Base-by-base conservation (phyloP, 2,888 invertebrate species). In the Drosophila anomelani region DNA sequence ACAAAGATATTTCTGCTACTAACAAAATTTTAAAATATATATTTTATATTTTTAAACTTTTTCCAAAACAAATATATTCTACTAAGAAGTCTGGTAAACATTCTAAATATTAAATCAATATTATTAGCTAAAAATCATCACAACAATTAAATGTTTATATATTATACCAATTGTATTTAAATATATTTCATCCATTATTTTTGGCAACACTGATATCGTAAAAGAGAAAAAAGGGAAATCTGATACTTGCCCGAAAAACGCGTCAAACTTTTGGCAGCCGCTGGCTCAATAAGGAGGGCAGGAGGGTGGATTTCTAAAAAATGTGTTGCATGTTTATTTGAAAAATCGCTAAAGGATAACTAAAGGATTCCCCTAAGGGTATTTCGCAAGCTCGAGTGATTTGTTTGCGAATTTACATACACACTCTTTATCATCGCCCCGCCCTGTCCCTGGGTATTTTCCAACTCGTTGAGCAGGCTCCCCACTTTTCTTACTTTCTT, bases 401-500 rank as follows among this genome's bases (percentile, higher is more conserved):
- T 91, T 91, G 89, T 91, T 88, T 86, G 85, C 85, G 79, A 91
- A 91, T 91, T 91, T 91, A 85, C 90, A 91, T 91, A 88, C 67
- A 46, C 63, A 66, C 70, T 67, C 68, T 26, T n/a, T 43, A 51
- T 17, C 20, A 44, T n/a, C 20, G 20, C 32, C 68, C 44, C 39
- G 4, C 9, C 56, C 55, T 54, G 70, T 89, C 83, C 84, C 90
- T 61, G 74, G 81, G 81, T 80, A 73, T 88, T 91, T 91, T 90
- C 89, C 86, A 90, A 85, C 89, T 86, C 85, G 84, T 82, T 89
- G 90, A 86, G 43, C 80, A 81, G 60, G 60, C 63, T 54, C 68
- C 64, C 61, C 32, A 34, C 8, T 34, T 34, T 34, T 53, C 17
- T 26, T 64, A 47, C 17, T 26, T 44, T 20, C 6, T 43, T 41